Conservation (phyloP, 2,113 vertebrate genomes). For the Grantiella picta region DNA sequence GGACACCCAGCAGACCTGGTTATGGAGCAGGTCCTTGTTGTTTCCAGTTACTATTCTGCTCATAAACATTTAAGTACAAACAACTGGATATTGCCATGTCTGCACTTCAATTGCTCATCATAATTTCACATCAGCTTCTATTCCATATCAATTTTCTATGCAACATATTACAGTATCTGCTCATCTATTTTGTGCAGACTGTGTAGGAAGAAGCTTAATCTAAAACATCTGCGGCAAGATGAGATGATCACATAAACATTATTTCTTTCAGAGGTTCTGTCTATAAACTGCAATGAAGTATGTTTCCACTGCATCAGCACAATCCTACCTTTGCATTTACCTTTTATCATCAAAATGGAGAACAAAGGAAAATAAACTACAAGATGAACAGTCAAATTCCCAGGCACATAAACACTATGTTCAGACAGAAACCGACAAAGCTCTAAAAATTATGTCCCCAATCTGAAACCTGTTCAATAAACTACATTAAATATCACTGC, state of each 20-base stretch:
- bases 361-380: constrained; percentile 27
- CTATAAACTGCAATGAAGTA: not conserved
- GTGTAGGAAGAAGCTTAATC: not conserved
- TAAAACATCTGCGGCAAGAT: constrained; percentile 20
- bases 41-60: not conserved
- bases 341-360: constrained; percentile 6
- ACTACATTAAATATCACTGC: constrained; percentile 2
- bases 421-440: constrained; percentile 24
- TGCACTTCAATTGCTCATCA: not conserved
- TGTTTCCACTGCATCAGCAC: constrained; percentile 11
- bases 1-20: not conserved
- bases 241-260: constrained; percentile 21
- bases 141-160: not conserved
- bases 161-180: not conserved
- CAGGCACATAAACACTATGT: not conserved
- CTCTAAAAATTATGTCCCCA: constrained; percentile 16
- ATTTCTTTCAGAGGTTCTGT: constrained; percentile 9
- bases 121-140: not conserved
- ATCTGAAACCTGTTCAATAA: constrained; percentile 10
- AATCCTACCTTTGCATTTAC: not conserved
- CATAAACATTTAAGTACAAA: not conserved
- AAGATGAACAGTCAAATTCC: not conserved
- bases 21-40: not conserved
- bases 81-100: not conserved
- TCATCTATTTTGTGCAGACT: not conserved